Evolutionary conservation across 2,113 vertebrate species (phyloP), one percentile per base, ranked within the genome.

Genomic region (Erinaceus europaeus): DNA sequence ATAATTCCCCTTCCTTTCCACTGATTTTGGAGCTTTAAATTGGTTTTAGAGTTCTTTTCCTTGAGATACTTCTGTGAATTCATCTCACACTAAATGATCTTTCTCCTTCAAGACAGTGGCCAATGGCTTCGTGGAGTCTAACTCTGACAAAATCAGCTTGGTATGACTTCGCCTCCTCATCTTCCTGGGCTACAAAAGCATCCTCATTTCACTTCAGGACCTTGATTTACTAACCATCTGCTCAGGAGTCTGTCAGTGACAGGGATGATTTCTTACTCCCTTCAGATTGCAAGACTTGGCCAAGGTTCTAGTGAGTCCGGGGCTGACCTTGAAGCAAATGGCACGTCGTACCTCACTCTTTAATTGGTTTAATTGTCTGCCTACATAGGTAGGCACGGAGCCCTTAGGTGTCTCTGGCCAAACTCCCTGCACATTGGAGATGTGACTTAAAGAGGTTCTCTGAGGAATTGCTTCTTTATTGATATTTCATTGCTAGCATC

Each of bases 151-250:
- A 94, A 95, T 94, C 94, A 96, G 95, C 93, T 90, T 94, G 90
- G 85, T 93, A 94, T 95, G 96, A 93, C 94, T 96, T 96, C 91
- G 94, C 85, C 92, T 73, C n/a, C 29, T 67, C 94, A 91, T 94
- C 93, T 95, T 96, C 93, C 90, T 95, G 91, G 46, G 95, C 94
- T 90, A 67, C n/a, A 94, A 95, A 96, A 96, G 92, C 92, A 69
- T 94, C 93, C 90, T 82, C 95, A 94, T 96, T 97, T 97, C 95
- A 97, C 95, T 95, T 96, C 87, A 94, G 93, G 94, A 95, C 94
- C 90, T 94, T 98, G 97, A 98, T 97, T 98, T 96, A 97, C 95
- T 97, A 96, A 93, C 96, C 97, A 96, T 98, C 97, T 97, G 96
- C 95, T 96, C 94, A 86, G 95, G 96, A 96, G 96, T 96, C 96